Evolutionary conservation across 35 echinoderm and acorn worm species (phyloP).

Genomic region (Chiridota heheva): DNA sequence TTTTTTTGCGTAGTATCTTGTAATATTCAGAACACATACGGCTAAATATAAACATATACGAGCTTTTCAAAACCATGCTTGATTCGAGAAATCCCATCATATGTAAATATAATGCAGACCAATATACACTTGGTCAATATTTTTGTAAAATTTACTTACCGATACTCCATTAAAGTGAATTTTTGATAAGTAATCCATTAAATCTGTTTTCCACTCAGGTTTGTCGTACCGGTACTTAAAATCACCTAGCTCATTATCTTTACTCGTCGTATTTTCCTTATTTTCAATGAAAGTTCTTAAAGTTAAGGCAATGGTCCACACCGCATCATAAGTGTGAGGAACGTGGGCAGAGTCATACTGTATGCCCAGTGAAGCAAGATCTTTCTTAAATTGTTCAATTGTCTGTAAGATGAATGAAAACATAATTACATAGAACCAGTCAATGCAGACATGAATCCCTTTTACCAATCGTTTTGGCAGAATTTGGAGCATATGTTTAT

Average conservation of each 20-base stretch:
- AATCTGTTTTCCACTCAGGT: conserved; percentile 51
- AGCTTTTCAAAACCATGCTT: no score
- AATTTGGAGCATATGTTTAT: no score
- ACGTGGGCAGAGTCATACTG: conserved; percentile 60
- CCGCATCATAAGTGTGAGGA: conserved; percentile 90
- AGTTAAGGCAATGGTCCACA: conserved; percentile 87
- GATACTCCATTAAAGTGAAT: conserved; percentile 80
- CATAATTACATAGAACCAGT: no score
- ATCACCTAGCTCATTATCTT: no score
- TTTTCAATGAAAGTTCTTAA: conserved; percentile 68
- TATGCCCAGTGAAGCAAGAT: conserved; percentile 42
- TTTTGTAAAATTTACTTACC: conserved; percentile 61
- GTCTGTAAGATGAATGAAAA: conserved; percentile 51
- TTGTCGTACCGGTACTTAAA: conserved; percentile 54
- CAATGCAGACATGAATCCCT: no score
- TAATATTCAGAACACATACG: no score
- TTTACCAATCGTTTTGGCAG: no score
- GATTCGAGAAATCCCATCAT: no score
- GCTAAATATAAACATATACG: no score
- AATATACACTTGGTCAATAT: no score
- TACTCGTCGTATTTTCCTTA: conserved; percentile 17
- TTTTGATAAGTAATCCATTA: conserved; percentile 61
- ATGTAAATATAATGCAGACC: no score
- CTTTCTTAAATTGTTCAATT: conserved; percentile 54
- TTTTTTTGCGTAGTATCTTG: no score